Base-by-base conservation (phyloP, 1,140 invertebrate genomes). In the Drosophila pachea region DNA sequence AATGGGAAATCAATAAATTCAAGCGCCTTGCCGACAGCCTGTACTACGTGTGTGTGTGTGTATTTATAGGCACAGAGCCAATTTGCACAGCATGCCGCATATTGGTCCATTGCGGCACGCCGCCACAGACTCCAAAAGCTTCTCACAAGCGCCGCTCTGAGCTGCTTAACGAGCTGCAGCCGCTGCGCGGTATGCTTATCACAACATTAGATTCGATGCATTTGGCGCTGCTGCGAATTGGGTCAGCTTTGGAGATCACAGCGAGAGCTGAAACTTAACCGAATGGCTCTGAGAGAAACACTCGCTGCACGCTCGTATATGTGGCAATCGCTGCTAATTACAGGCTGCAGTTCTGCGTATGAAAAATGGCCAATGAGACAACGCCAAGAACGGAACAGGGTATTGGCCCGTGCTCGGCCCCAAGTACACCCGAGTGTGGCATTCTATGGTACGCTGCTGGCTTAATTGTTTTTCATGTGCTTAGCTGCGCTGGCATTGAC, bases 71-170 rank as follows among this genome's bases (percentile, higher is more conserved):
- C 68, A 40, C 32, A 31, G 14, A 78, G 65, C 64, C 79, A 84
- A 83, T 83, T 83, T 83, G 79, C 79, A 84, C 79, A 84, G 78
- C 79, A 78, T 69, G 78, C 76, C 40, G 50, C 58, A 52, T 58
- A 22, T 14, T 45, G 62, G 31, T 29, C 53, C 54, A 72, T 68
- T 75, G 69, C 68, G 68, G 55, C 45, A 75, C 47, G 68, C 63
- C 63, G 71, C 67, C 60, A 52, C 14, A 50, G 68, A 61, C 33
- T 65, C 62, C 47, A 53, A 12, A 52, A 59, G 62, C 58, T 67
- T 54, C 16, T 45, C 56, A 60, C 22, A 38, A 29, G n/a, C 53
- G 36, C 36, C 36, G 50, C 8, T 54, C 40, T 42, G 9, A 12
- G 49, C 53, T 47, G 31, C 58, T 63, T 71, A 71, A 72, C 63